phyloP scores from a whole-genome alignment of 2,888 invertebrate genomes.

The Amiota minor region DNA sequence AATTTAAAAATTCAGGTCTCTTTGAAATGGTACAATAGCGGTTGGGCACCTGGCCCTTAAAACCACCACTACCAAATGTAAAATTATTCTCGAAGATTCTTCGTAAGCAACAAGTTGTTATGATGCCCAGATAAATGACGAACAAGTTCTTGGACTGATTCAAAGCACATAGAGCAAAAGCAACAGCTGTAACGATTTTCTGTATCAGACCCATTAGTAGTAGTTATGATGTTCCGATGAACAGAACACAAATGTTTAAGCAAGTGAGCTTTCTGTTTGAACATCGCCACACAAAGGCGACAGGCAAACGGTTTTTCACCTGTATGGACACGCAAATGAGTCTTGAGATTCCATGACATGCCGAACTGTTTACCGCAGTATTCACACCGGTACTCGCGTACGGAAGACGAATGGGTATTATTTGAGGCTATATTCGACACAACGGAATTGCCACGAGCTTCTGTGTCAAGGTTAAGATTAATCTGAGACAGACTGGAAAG shows the following conservation, averaged over 20 bases:
- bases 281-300: conserved; percentile 91
- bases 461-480: conserved; percentile 57
- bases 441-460: conserved; percentile 53
- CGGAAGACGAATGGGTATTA: conserved; percentile 77
- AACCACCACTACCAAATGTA: conserved; percentile 33
- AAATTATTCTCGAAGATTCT: conserved; percentile 84
- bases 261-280: conserved; percentile 91
- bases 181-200: conserved; percentile 88
- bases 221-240: conserved; percentile 88
- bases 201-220: conserved; percentile 80
- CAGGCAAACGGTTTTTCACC: conserved; percentile 93
- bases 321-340: conserved; percentile 89
- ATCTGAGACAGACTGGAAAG: conserved; percentile 66
- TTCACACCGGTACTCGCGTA: conserved; percentile 89
- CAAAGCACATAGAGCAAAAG: conserved; percentile 89
- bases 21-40: conserved; percentile 57
- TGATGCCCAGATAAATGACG: conserved; percentile 91
- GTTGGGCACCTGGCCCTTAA: conserved; percentile 4
- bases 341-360: conserved; percentile 94
- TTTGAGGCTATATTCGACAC: conserved; percentile 51
- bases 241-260: conserved; percentile 91
- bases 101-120: conserved; percentile 89
- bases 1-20: conserved; percentile 61
- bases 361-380: conserved; percentile 93
- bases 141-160: conserved; percentile 88